Evolutionary conservation across 2,888 invertebrate genomes (phyloP).

Genomic region (Ectropis crepuscularia): DNA sequence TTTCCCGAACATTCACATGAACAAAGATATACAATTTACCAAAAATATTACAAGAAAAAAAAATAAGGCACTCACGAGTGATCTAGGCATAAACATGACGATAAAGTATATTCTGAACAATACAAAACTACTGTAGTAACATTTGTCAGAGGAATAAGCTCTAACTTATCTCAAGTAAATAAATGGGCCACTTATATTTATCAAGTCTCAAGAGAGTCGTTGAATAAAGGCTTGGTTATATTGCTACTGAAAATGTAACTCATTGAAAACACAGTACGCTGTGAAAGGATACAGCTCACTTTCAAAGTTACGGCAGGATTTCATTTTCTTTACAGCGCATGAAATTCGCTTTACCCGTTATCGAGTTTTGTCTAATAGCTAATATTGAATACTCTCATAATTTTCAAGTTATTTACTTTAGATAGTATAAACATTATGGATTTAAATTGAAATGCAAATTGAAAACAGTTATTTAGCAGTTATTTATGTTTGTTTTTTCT

Average conservation of each 20-base stretch:
- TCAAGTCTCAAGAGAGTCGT: conserved; percentile 17
- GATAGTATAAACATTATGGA: conserved; percentile 13
- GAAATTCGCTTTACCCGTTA: conserved; percentile 36
- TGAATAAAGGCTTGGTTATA: conserved; percentile 22
- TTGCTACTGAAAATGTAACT: conserved; percentile 24
- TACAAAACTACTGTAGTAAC: conserved; percentile 9
- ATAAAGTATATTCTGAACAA: conserved; percentile 3
- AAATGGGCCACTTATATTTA: conserved; percentile 13
- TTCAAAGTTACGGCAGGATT: conserved; percentile 42
- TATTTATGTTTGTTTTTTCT: no score
- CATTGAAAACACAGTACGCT: conserved; percentile 31
- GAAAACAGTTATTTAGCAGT: background rate
- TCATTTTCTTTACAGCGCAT: conserved; percentile 40
- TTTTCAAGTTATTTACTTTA: conserved; percentile 14
- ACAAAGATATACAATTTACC: conserved; percentile 2
- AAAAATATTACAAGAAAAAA: conserved; percentile 4
- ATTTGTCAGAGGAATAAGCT: conserved; percentile 14
- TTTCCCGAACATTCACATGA: conserved; percentile 4
- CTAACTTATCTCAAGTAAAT: conserved; percentile 15
- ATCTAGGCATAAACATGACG: background rate
- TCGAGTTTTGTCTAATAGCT: conserved; percentile 27
- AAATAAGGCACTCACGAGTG: conserved; percentile 3
- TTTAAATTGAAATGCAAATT: conserved; percentile 10
- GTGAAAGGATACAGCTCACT: conserved; percentile 31
- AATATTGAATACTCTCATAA: conserved; percentile 22